Evolutionary conservation across 2,797 vertebrate species (phyloP), one percentile per base, ranked within the genome.

Genomic region (Hemitrygon akajei): DNA sequence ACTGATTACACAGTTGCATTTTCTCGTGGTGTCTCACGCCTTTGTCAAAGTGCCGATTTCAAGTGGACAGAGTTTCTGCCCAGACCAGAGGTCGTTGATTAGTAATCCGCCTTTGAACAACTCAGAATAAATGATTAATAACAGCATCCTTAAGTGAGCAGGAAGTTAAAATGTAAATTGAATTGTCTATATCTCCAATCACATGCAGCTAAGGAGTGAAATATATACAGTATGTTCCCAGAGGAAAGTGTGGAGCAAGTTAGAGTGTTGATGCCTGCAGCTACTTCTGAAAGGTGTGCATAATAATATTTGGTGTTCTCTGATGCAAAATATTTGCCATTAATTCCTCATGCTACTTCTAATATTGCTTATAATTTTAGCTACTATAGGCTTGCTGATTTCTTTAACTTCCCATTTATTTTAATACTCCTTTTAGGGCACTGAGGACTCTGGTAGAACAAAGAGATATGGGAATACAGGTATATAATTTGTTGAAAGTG

Each of bases 261-360:
- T 37, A 6, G 40, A 0, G 40, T 56, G 40, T 76, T 93, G 91
- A 71, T 71, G n/a, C 27, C 40, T 27, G 22, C 71, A 93, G 37
- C 69, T 93, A 93, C 37, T 58, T 93, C 71, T 76, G 40, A 40
- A 93, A 93, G 73, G 91, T 93, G 69, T 47, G 91, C 5, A 75
- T n/a, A 76, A 71, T 93, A 20, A 7, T 37, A 56, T 93, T 76
- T 76, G 73, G 47, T 76, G 20, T 27, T 93, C 0, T 93, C 27
- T 76, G 37, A 76, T 73, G 73, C 56, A 30, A 93, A 93, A n/a
- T 93, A 58, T 56, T 93, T 76, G 1, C 27, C 7, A 93, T 47
- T 56, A 93, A 18, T 10, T 76, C 1, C 6, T 56, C 30, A 25
- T 56, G 30, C 40, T 75, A 56, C 37, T 93, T 92, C 40, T 56